Evolutionary conservation across 2,113 vertebrate genomes (phyloP), one percentile per base, ranked within the genome.

Genomic region (Casuarius casuarius): DNA sequence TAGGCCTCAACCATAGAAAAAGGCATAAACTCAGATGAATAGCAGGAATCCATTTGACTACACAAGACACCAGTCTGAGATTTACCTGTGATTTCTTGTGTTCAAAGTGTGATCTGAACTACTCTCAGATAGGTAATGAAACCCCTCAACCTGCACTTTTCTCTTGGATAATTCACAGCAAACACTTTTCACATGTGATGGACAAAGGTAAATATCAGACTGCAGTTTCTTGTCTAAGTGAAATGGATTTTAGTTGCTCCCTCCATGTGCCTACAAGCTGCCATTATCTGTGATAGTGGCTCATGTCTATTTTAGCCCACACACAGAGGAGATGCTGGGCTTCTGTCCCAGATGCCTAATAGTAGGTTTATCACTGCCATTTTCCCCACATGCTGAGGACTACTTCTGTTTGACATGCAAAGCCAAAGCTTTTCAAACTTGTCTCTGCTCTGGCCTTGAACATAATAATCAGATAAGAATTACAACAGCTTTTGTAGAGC

Each of bases 141-240:
- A 90, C 94, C 95, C 87, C 91, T 96, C 74, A 72, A 84, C 91
- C 90, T 93, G 71, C 84, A 95, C 90, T 97, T 97, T 96, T 94
- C 97, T 97, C 89, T 93, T 95, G 86, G 97, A 97, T 97, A 98
- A 97, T 98, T 97, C 95, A 94, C 97, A 94, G 91, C 87, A 94
- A 97, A 96, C 92, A 94, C 92, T 97, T 97, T 93, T 71, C 92
- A 90, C 84, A 29, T 96, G 85, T 95, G 93, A 94, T 89, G 85
- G 96, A 94, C 94, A 83, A 89, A 97, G 92, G 95, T 97, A 96
- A 98, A 97, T 97, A 94, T 77, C 95, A 97, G 88, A 91, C 93
- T 90, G 84, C 90, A 91, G 93, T 95, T 96, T 93, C 96, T 91
- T 70, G 70, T 93, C 96, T 93, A 88, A 96, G 85, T 67, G 94